Evolutionary conservation across 2,113 vertebrate species (phyloP).

Genomic region (Drymodes brunneopygia): DNA sequence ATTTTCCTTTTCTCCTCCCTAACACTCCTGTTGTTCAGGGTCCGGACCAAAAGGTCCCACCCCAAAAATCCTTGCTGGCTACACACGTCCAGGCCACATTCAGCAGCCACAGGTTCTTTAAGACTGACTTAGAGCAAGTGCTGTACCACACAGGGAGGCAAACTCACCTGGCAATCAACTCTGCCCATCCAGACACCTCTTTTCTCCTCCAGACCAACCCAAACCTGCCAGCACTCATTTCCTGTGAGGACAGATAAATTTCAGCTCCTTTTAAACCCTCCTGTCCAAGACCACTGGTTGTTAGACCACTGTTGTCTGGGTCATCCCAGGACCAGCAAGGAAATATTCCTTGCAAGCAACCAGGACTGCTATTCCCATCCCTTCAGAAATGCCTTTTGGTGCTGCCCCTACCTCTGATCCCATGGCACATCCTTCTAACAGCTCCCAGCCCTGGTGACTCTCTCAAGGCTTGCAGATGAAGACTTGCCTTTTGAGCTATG

Average conservation of each 20-base stretch:
- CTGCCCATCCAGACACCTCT: neutral
- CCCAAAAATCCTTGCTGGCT: neutral
- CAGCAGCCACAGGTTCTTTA: neutral
- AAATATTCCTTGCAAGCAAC: neutral
- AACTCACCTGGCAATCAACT: neutral
- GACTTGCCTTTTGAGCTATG: neutral
- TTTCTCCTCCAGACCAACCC: neutral
- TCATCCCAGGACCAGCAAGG: neutral
- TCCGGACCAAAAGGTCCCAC: neutral
- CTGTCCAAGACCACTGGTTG: neutral
- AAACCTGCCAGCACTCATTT: neutral
- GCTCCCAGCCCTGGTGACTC: neutral
- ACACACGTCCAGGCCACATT: fast-evolving
- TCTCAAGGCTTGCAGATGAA: neutral
- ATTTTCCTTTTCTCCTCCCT: neutral
- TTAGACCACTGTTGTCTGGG: neutral
- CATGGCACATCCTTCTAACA: neutral
- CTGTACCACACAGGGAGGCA: fast-evolving
- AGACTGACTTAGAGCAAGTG: neutral
- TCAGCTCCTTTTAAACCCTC: neutral
- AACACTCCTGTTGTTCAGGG: neutral
- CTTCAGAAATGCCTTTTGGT: neutral
- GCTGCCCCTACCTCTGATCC: neutral
- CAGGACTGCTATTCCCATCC: neutral
- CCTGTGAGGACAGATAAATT: neutral